Conservation (phyloP, 1,140 invertebrate genomes). For the Drosophila sucinea region DNA sequence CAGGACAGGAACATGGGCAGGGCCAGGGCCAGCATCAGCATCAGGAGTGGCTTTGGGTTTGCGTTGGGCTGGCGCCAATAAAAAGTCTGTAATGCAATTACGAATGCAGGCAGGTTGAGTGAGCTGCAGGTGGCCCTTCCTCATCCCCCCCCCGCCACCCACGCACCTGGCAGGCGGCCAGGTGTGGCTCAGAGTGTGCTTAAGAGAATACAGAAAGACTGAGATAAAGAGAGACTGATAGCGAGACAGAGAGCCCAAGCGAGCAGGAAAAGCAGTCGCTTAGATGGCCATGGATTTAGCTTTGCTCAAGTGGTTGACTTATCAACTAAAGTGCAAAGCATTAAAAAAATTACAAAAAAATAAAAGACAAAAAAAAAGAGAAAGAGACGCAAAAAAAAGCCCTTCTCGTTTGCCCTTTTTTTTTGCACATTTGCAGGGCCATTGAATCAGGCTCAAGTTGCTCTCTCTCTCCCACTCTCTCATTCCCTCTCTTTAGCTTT, state of each 20-base stretch:
- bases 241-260: constrained; percentile 2
- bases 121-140: neutral
- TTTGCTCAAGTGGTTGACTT: constrained; percentile 64
- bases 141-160: neutral
- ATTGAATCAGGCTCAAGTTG: constrained; percentile 31
- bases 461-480: constrained; percentile 6
- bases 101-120: constrained; percentile 50
- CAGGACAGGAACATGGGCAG: neutral
- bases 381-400: too few relatives aligned
- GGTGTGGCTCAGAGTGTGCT: constrained; percentile 53
- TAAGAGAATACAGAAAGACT: constrained; percentile 10
- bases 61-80: constrained; percentile 32
- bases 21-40: neutral
- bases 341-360: constrained; percentile 57
- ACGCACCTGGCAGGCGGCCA: constrained; percentile 41
- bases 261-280: neutral
- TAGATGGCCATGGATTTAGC: constrained; percentile 34
- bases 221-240: neutral
- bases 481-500: constrained; percentile 3
- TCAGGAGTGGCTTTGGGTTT: constrained; percentile 7
- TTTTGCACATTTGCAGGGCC: constrained; percentile 54
- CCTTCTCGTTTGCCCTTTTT: constrained; percentile 35
- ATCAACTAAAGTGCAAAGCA: constrained; percentile 77
- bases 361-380: constrained; percentile 26
- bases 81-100: constrained; percentile 69